A percentile compares a stretch with the other conserved stretches of the same genome.
These are phyloP conservation scores for Donacobius atricapilla DNA, from an alignment of 2,113 vertebrate genomes.

Conservation along the genomic window DNA sequence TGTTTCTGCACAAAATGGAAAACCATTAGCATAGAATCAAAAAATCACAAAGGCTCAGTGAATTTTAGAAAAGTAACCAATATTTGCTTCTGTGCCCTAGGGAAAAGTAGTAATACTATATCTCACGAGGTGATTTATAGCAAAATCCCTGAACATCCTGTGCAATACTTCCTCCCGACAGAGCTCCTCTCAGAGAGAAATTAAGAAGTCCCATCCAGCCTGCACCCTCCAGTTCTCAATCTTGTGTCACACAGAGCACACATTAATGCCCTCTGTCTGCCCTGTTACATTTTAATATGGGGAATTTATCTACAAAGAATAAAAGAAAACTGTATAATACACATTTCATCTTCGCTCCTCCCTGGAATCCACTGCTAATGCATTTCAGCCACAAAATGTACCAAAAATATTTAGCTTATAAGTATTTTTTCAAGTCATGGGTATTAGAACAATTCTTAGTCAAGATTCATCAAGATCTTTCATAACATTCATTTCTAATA, in stretches of 20 bases:
- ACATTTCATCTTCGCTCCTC: background rate
- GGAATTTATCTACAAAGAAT: background rate
- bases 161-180: background rate
- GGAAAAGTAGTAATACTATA: background rate
- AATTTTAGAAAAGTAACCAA: background rate
- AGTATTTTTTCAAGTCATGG: background rate
- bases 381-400: background rate
- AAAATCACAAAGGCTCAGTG: background rate
- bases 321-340: background rate
- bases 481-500: background rate
- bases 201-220: background rate
- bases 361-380: background rate
- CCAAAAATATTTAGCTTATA: background rate
- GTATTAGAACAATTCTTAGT: background rate
- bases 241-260: background rate
- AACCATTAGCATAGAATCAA: background rate
- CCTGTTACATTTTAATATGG: background rate
- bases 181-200: background rate
- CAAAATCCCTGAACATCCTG: background rate
- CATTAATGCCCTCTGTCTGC: background rate
- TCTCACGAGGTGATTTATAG: background rate
- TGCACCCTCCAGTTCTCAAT: background rate
- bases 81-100: background rate
- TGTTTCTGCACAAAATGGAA: constrained; percentile 17
- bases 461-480: background rate